These are phyloP conservation scores for Euclidia mi DNA, from an alignment of 2,888 invertebrate species.

Conservation along the genomic window DNA sequence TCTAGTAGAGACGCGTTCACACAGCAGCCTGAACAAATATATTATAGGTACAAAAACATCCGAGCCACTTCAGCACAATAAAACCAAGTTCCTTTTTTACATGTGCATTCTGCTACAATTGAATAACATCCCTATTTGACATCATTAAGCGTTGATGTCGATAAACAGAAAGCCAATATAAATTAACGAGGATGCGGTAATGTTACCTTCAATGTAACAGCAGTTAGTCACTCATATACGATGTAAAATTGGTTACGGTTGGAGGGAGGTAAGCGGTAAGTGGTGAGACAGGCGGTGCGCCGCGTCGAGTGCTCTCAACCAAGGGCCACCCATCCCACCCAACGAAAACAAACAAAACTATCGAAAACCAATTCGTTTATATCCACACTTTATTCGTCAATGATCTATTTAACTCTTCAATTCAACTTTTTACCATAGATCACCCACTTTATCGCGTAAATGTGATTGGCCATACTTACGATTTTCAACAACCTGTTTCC, in stretches of 20 bases:
- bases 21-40: too few relatives aligned
- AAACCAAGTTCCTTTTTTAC: neutral
- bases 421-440: slow-evolving; percentile 43
- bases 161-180: slow-evolving; percentile 45
- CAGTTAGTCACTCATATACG: slow-evolving; percentile 41
- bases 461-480: slow-evolving; percentile 1
- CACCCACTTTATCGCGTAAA: slow-evolving; percentile 16
- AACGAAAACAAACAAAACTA: slow-evolving; percentile 67
- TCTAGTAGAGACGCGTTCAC: too few relatives aligned
- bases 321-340: slow-evolving; percentile 53
- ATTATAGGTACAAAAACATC: too few relatives aligned
- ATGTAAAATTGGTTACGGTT: slow-evolving; percentile 57
- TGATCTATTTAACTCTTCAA: slow-evolving; percentile 61
- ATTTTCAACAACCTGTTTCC: neutral
- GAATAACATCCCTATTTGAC: slow-evolving; percentile 2
- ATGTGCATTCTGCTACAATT: neutral
- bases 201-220: slow-evolving; percentile 40
- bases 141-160: slow-evolving; percentile 28
- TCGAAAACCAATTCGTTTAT: slow-evolving; percentile 72
- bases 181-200: slow-evolving; percentile 45
- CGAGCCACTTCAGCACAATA: too few relatives aligned
- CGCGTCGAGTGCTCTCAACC: slow-evolving; percentile 47
- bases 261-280: slow-evolving; percentile 14
- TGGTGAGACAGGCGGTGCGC: slow-evolving; percentile 14
- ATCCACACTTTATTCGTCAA: slow-evolving; percentile 66